A percentile compares a stretch with the other conserved stretches of the same genome.
phyloP scores from a whole-genome alignment of 2,888 invertebrate species.

The Chalcosyrphus nemorum region DNA sequence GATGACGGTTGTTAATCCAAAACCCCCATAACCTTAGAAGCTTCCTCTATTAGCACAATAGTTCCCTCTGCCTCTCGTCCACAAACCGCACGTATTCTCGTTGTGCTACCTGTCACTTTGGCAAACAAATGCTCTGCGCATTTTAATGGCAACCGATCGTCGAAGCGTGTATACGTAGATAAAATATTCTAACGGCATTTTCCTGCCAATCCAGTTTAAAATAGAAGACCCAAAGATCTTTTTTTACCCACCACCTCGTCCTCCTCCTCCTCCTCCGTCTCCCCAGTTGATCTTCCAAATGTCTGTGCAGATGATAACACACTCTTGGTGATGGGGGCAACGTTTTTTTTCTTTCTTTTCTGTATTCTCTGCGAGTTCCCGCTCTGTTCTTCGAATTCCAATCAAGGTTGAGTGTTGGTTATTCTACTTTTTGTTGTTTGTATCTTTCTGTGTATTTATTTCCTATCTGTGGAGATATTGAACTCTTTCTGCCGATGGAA shows the following conservation, averaged over 20 bases:
- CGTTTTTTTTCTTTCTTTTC: no score
- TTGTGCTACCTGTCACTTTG: constrained; percentile 1
- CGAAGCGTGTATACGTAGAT: not conserved
- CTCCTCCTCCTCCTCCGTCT: no score
- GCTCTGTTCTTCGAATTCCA: constrained; percentile 33
- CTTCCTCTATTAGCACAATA: not conserved
- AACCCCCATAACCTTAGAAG: not conserved
- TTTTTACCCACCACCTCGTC: not conserved
- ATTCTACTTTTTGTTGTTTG: not conserved
- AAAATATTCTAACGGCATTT: constrained; percentile 51
- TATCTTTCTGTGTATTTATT: not conserved
- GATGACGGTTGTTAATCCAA: not conserved
- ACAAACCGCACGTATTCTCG: not conserved
- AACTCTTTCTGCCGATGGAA: constrained; percentile 32
- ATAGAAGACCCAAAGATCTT: constrained; percentile 1
- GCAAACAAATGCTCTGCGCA: constrained; percentile 19
- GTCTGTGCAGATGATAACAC: constrained; percentile 9
- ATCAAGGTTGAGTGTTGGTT: constrained; percentile 47
- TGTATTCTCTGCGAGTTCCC: constrained; percentile 1
- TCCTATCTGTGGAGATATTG: constrained; percentile 30
- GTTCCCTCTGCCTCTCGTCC: not conserved
- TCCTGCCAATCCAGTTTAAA: constrained; percentile 49
- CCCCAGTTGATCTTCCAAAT: constrained; percentile 20
- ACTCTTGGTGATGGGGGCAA: not conserved
- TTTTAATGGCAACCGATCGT: constrained; percentile 17